These are phyloP conservation scores for Rhinogobius similis DNA, from an alignment of 2,113 vertebrate species.

Conservation along the genomic window DNA sequence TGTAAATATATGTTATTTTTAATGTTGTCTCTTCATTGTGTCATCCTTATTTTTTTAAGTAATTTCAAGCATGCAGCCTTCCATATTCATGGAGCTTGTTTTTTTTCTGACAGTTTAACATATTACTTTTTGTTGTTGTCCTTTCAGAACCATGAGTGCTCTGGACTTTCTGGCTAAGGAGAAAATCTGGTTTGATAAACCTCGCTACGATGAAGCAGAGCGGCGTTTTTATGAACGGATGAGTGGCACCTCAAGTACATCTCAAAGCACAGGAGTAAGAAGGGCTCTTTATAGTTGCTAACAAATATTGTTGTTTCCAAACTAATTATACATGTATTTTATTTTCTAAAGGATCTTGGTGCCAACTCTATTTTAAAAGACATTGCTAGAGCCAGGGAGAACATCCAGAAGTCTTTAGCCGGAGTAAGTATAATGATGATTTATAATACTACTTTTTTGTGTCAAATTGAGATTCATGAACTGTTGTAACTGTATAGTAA, in stretches of 20 bases:
- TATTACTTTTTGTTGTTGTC: conserved; percentile 7
- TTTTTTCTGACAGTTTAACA: not conserved
- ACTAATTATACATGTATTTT: not conserved
- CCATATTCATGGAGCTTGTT: conserved; percentile 26
- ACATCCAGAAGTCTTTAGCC: conserved; percentile 98
- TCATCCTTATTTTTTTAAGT: not conserved
- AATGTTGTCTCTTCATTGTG: conserved; percentile 1
- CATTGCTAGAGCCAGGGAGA: conserved; percentile 95
- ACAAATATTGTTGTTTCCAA: not conserved
- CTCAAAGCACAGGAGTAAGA: conserved; percentile 56
- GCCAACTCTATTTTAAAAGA: conserved; percentile 93
- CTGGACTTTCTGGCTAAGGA: conserved; percentile 82
- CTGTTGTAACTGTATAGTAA: not conserved
- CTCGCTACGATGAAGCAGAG: conserved; percentile 90
- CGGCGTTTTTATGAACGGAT: conserved; percentile 83
- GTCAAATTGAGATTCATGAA: not conserved
- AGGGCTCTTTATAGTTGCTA: not conserved
- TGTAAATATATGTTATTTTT: conserved; percentile 1
- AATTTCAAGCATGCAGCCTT: not conserved
- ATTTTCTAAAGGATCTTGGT: conserved; percentile 82
- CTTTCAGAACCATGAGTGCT: conserved; percentile 84
- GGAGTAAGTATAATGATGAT: conserved; percentile 84
- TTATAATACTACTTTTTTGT: not conserved
- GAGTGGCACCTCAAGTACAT: conserved; percentile 72
- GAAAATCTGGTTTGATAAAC: conserved; percentile 96